Base-by-base conservation (phyloP, 2,888 invertebrate genomes). In the Eugnorisma glareosa region DNA sequence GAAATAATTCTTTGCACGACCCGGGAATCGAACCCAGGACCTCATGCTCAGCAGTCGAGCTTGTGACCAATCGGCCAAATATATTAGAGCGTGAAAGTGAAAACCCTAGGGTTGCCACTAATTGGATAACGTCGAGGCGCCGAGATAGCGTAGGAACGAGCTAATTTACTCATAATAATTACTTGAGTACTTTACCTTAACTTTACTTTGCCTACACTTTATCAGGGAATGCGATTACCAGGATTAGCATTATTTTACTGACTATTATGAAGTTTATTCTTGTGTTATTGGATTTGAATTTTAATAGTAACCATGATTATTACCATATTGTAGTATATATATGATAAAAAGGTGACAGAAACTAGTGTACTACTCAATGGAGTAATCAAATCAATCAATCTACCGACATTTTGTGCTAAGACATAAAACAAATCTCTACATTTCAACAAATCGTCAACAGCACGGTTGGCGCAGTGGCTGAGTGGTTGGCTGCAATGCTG, bases 81-180 rank as follows among this genome's bases (percentile, higher is more conserved):
- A 37, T n/a, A 15, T 15, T 8, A 64, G 18, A 40, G 40, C n/a
- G n/a, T 64, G 64, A 4, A 15, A 54, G n/a, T 64, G 64, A 4
- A 15, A 54, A 43, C 82, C 63, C 69, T 81, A 57, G 61, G 63
- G 68, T 15, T 85, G 51, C 11, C 43, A 48, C 72, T 77, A 85
- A 85, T 75, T 85, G 71, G 67, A 77, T 85, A 28, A 73, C n/a
- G 45, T 51, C 57, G 77, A 71, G 63, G 69, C 72, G 85, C 45
- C 57, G 70, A 75, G 83, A 78, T 72, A 64, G 63, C 64, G 70
- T 7, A 48, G 73, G 31, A 82, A 79, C 57, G 48, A 75, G 75
- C 28, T 79, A 82, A 79, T 83, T 82, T 81, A 75, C 78, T 83
- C 43, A 59, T 77, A 68, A 70, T 82, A 57, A 73, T 78, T 76